Evolutionary conservation across 2,113 vertebrate species (phyloP).

Genomic region (Aegotheles bennettii): DNA sequence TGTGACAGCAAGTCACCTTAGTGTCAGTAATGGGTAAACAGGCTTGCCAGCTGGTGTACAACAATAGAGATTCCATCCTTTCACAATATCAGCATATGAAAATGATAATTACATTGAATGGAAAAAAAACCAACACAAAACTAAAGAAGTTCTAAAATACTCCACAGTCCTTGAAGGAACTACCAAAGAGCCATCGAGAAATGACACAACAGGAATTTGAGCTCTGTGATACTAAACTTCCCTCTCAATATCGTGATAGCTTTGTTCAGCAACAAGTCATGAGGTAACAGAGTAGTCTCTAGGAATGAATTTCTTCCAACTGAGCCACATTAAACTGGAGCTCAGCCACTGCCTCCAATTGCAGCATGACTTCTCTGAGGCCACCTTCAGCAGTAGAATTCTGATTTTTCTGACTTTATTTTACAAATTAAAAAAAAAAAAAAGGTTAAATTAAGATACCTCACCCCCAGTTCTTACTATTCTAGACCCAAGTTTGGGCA

Average conservation of each 20-base stretch:
- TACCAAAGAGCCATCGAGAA: not conserved
- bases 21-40: not conserved
- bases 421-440: not conserved
- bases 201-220: not conserved
- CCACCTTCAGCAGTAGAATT: not conserved
- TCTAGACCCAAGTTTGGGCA: not conserved
- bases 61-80: not conserved
- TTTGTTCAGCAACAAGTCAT: not conserved
- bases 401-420: not conserved
- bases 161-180: not conserved
- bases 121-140: not conserved
- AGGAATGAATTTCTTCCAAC: not conserved
- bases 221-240: not conserved
- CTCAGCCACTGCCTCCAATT: not conserved
- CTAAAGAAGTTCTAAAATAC: not conserved
- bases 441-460: not conserved
- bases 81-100: not conserved
- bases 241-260: not conserved
- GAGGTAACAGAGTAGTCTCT: not conserved
- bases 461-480: not conserved
- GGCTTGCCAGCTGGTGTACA: not conserved
- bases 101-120: not conserved
- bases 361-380: not conserved
- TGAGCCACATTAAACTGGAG: not conserved
- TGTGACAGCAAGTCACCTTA: accelerated